Conservation (phyloP, 2,888 invertebrate species). For the Macropis europaea region DNA sequence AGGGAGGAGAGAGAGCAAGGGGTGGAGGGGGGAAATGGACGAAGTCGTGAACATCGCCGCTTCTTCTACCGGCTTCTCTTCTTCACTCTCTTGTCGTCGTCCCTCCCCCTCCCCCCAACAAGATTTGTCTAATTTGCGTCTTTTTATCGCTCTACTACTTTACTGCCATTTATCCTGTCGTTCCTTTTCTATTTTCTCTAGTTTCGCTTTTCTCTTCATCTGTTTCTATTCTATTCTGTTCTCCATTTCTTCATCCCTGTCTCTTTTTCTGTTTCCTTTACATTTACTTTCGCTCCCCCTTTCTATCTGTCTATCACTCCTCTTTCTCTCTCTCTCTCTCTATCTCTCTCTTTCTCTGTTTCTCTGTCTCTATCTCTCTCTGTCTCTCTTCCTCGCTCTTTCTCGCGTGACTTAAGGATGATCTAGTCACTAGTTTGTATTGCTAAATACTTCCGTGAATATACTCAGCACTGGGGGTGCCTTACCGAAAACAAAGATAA, state of each 20-base stretch:
- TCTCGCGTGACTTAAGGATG: constrained; percentile 61
- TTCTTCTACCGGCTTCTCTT: no score
- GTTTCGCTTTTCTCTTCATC: background rate
- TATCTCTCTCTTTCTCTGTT: constrained; percentile 4
- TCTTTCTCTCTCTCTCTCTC: background rate
- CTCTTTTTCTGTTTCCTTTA: background rate
- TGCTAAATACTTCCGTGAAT: constrained; percentile 62
- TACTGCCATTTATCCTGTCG: background rate
- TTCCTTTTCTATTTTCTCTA: no score
- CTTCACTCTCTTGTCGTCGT: no score
- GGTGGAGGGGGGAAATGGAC: no score
- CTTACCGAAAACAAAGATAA: constrained; percentile 63
- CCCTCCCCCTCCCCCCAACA: background rate
- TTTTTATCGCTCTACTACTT: background rate
- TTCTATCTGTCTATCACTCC: constrained; percentile 5
- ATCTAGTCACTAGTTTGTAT: constrained; percentile 67
- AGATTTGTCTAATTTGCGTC: no score
- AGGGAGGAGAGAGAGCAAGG: no score
- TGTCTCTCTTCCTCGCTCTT: constrained; percentile 42
- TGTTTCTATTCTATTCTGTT: background rate
- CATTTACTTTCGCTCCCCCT: background rate
- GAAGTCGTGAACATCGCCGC: no score
- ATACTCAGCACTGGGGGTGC: constrained; percentile 74
- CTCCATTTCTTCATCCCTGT: background rate
- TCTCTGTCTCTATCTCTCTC: constrained; percentile 5